These are phyloP conservation scores for Bambusicola thoracicus DNA, from an alignment of 2,113 vertebrate genomes.

Conservation along the genomic window DNA sequence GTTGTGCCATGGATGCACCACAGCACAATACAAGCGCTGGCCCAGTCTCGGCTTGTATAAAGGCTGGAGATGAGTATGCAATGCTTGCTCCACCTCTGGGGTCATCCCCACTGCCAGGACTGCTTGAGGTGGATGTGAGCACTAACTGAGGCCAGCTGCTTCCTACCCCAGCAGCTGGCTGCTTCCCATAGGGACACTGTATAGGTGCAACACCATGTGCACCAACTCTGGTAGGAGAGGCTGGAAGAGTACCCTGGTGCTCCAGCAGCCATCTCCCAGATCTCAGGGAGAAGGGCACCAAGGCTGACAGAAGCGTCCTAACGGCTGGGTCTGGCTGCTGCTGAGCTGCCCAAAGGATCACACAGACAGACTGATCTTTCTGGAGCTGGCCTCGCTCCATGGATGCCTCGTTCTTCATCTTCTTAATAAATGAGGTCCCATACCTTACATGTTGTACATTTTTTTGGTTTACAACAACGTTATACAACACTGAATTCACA, in stretches of 20 bases:
- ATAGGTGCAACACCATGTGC: fast-evolving
- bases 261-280: not conserved
- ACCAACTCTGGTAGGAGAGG: not conserved
- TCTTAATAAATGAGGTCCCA: not conserved
- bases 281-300: not conserved
- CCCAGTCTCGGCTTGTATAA: not conserved
- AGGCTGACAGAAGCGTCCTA: not conserved
- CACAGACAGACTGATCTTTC: not conserved
- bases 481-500: not conserved
- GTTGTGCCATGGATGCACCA: not conserved
- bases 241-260: not conserved
- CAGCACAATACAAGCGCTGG: not conserved
- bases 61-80: not conserved
- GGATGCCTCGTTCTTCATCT: not conserved
- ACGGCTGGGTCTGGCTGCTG: not conserved
- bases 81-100: not conserved
- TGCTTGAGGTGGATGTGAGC: not conserved
- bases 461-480: not conserved
- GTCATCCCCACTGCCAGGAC: not conserved
- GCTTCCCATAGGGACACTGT: not conserved
- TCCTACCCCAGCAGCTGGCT: not conserved
- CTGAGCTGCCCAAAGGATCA: not conserved
- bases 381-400: not conserved
- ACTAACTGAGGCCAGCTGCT: not conserved
- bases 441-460: not conserved